Conservation (phyloP, 64 coral and sea anemone species). For the Stichodactyla mertensii region DNA sequence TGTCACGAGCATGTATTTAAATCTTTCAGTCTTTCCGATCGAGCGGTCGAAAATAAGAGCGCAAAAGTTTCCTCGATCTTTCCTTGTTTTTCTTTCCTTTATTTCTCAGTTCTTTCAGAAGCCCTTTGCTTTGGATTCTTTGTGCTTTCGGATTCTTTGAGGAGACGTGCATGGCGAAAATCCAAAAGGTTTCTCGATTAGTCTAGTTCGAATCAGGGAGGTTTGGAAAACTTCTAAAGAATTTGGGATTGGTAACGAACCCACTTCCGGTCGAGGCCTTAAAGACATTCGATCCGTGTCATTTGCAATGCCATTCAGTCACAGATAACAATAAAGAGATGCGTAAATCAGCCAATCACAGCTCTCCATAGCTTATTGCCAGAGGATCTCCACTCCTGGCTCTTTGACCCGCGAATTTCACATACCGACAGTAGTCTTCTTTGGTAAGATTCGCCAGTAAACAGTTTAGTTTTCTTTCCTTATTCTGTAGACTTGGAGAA, state of each 20-base stretch:
- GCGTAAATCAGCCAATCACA: constrained; percentile 22
- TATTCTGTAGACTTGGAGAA: background rate
- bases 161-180: background rate
- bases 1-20: too few species aligned
- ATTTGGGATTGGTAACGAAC: constrained; percentile 1
- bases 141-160: background rate
- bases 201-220: too few species aligned
- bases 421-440: background rate
- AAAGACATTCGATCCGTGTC: background rate
- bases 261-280: background rate
- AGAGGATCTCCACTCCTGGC: background rate
- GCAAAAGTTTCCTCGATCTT: background rate
- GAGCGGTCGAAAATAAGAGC: too few species aligned
- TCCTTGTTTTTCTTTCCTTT: background rate
- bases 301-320: background rate
- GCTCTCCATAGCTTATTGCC: background rate
- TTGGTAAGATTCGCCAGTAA: background rate
- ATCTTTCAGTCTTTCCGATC: too few species aligned
- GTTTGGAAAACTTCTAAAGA: background rate
- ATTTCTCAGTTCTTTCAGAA: background rate
- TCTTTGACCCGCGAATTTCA: constrained; percentile 13
- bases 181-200: background rate
- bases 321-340: constrained; percentile 9
- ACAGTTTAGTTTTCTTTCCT: background rate
- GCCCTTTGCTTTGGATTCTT: background rate